These are phyloP conservation scores for Oophaga pumilio DNA, from an alignment of 2,113 vertebrate genomes.

Conservation along the genomic window DNA sequence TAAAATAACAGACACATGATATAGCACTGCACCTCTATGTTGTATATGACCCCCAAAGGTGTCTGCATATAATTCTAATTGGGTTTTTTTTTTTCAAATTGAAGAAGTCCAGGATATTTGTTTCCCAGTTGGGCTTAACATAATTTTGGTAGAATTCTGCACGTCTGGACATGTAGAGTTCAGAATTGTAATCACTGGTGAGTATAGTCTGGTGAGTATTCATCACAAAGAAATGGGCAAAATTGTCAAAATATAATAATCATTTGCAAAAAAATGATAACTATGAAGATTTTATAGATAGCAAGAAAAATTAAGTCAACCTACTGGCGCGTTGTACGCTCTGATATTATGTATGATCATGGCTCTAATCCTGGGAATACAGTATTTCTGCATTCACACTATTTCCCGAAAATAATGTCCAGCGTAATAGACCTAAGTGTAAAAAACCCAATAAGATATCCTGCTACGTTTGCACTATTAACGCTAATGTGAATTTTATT, in stretches of 20 bases:
- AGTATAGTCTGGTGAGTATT: conserved; percentile 72
- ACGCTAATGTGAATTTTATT: conserved; percentile 66
- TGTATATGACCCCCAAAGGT: not conserved
- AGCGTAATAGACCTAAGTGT: not conserved
- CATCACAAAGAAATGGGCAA: conserved; percentile 86
- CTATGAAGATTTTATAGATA: not conserved
- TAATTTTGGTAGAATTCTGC: conserved; percentile 71
- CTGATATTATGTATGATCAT: not conserved
- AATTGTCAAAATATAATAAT: conserved; percentile 40
- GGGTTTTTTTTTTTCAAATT: conserved; percentile 18
- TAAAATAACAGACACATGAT: not conserved
- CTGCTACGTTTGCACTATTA: conserved; percentile 64
- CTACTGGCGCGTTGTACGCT: not conserved
- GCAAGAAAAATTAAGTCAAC: not conserved
- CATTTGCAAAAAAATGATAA: not conserved
- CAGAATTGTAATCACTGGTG: conserved; percentile 85
- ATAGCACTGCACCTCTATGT: not conserved
- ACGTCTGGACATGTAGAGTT: conserved; percentile 79
- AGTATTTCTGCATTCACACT: not conserved
- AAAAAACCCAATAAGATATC: conserved; percentile 63
- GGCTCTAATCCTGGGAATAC: not conserved
- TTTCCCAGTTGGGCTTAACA: conserved; percentile 74
- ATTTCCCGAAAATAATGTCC: conserved; percentile 20
- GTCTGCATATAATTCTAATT: not conserved
- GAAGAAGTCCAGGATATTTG: conserved; percentile 65